Percentiles rank a stretch among this genome's conserved stretches.
phyloP scores from a whole-genome alignment of 2,888 invertebrate species.

The Lepidocyrtinus sp. region DNA sequence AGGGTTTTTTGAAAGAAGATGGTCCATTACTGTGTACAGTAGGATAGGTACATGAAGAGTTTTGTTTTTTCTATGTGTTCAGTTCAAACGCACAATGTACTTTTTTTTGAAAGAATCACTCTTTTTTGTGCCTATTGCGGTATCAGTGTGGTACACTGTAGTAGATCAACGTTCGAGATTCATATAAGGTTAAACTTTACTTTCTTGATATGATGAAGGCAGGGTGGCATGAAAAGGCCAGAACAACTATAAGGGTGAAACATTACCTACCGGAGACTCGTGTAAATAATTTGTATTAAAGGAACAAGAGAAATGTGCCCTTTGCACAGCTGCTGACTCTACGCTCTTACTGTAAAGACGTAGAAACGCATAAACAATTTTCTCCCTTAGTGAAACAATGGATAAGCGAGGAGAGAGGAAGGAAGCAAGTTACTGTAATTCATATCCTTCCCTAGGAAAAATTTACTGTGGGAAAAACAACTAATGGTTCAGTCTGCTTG shows the following conservation, averaged over 20 bases:
- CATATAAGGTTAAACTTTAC: no score
- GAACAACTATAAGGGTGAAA: constrained; percentile 42
- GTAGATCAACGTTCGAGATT: no score
- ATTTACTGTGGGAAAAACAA: constrained; percentile 1
- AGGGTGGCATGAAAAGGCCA: no score
- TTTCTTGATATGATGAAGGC: not conserved
- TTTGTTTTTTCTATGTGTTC: not conserved
- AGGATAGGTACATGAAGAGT: not conserved
- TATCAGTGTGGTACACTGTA: no score
- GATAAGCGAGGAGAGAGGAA: not conserved
- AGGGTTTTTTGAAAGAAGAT: constrained; percentile 65
- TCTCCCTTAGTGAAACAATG: not conserved
- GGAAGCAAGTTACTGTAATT: constrained; percentile 19
- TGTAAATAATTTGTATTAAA: constrained; percentile 48
- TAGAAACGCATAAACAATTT: constrained; percentile 19
- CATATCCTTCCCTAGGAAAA: not conserved
- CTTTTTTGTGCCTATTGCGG: no score
- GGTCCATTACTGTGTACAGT: not conserved
- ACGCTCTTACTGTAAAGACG: not conserved
- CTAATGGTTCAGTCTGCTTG: not conserved
- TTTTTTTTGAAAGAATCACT: no score
- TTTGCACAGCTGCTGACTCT: constrained; percentile 42
- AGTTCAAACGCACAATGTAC: no score
- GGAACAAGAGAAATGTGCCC: constrained; percentile 34
- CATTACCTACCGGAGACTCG: constrained; percentile 42